phyloP scores from a whole-genome alignment of 2,797 vertebrate genomes.

The Pelochelys cantorii region DNA sequence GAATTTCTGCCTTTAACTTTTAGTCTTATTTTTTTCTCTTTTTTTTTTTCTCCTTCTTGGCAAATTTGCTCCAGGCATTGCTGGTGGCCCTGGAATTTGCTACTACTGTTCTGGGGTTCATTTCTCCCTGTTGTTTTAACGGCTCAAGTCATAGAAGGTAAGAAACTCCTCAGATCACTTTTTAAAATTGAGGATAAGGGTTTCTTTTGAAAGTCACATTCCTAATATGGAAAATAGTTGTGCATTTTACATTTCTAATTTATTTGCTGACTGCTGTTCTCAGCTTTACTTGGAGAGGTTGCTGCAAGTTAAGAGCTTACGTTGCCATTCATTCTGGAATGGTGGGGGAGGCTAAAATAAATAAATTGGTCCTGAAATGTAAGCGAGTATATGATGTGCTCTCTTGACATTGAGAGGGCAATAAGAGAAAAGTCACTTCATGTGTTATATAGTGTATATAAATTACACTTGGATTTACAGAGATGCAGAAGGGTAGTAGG shows the following conservation, averaged over 20 bases:
- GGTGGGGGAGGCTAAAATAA: background rate
- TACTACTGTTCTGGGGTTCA: constrained; percentile 54
- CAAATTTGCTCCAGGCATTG: constrained; percentile 63
- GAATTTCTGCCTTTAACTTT: background rate
- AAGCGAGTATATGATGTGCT: background rate
- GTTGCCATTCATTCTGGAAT: constrained; percentile 28
- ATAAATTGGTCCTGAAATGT: accelerated
- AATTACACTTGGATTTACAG: background rate
- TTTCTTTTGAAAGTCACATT: constrained; percentile 14
- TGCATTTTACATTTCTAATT: background rate
- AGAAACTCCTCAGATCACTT: constrained; percentile 33
- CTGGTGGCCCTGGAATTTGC: constrained; percentile 60
- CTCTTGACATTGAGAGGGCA: background rate
- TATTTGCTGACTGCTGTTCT: background rate
- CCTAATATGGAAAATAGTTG: background rate
- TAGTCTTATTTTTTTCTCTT: constrained; percentile 12
- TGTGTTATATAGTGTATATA: background rate
- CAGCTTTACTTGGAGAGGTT: background rate
- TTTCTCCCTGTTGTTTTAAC: constrained; percentile 51
- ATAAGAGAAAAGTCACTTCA: background rate
- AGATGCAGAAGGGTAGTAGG: background rate
- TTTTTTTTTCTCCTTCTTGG: background rate
- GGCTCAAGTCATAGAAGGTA: constrained; percentile 79
- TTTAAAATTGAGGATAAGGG: background rate
- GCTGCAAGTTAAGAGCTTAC: background rate